Base-by-base conservation (phyloP, 2,888 invertebrate genomes). In the Hydroisotoma schaefferi region DNA sequence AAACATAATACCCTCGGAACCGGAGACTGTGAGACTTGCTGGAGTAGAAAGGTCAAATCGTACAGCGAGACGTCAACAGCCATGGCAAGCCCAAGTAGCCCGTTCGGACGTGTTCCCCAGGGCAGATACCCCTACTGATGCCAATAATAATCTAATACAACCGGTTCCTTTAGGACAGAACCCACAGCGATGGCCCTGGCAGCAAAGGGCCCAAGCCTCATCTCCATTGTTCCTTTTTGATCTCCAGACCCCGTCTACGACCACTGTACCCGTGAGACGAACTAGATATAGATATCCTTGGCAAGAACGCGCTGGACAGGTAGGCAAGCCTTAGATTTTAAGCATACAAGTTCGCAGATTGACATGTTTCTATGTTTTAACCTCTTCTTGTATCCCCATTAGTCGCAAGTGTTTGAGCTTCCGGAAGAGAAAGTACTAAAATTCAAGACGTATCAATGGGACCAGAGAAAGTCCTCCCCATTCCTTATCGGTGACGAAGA, bases 271-370 rank as follows among this genome's bases (percentile, higher is more conserved):
- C 15, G 18, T 18, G 2, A n/a, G 20, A 43, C 47, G 48, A 56
- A 20, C 37, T 56, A 26, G 10, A 8, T 33, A 37, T 23, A 46
- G 20, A 25, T 57, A 51, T 49, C 57, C 57, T 2, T 57, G 57
- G 57, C 51, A 40, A 23, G 43, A 51, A n/a, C 22, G 51, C 40
- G 28, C 51, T n/a, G 10, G 18, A 28, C 40, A 40, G n/a, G n/a
- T n/a, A n/a, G n/a, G n/a, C n/a, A n/a, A n/a, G n/a, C n/a, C n/a
- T n/a, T n/a, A n/a, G n/a, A n/a, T n/a, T n/a, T n/a, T n/a, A n/a
- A n/a, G n/a, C n/a, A n/a, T n/a, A n/a, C n/a, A n/a, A n/a, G n/a
- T n/a, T n/a, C n/a, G n/a, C n/a, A n/a, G n/a, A n/a, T n/a, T n/a
- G n/a, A n/a, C n/a, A n/a, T n/a, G n/a, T n/a, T n/a, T n/a, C n/a